Evolutionary conservation across 2,888 invertebrate species (phyloP), one percentile per base, ranked within the genome.

Genomic region (Incurvaria masculella): DNA sequence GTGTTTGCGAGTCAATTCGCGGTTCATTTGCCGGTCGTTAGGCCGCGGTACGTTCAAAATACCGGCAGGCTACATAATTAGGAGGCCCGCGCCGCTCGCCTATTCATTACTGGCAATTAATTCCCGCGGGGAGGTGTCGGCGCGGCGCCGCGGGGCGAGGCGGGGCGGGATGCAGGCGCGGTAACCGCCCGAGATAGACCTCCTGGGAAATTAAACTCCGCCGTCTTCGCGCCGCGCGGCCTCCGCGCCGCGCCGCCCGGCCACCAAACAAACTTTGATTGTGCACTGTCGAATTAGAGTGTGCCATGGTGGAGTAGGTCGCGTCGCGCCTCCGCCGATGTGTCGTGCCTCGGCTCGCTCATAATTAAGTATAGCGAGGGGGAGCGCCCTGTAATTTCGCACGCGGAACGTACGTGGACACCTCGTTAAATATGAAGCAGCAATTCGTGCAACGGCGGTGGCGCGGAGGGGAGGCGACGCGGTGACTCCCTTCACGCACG

Each of bases 61-160:
- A 42, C 42, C 14, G 21, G 21, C 39, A 27, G 18, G 20, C 21
- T 68, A 66, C 68, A 71, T 75, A 76, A 78, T 78, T 74, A 76
- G 73, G 33, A 33, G 33, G 33, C 33, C 33, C 33, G 33, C 33
- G 68, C 73, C 74, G 73, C 76, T 76, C 71, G 75, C 70, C 76
- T 78, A 78, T 76, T 78, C 78, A 78, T 78, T 78, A 75, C 73
- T 73, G 67, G 74, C 76, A 76, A 75, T 78, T 76, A 78, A 78
- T 73, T 76, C 78, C 78, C 76, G 73, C 76, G 76, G 72, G 76
- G 68, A 33, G 68, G 71, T 62, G 72, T 73, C 70, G 72, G 71
- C 72, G 33, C 33, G 3, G 69, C 70, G 72, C 71, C 72, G 69
- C 76, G 72, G 76, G 68, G 10, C 69, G 71, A 62, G 72, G 73